Conservation (phyloP, 2,888 invertebrate species). For the Campoplex nolae region DNA sequence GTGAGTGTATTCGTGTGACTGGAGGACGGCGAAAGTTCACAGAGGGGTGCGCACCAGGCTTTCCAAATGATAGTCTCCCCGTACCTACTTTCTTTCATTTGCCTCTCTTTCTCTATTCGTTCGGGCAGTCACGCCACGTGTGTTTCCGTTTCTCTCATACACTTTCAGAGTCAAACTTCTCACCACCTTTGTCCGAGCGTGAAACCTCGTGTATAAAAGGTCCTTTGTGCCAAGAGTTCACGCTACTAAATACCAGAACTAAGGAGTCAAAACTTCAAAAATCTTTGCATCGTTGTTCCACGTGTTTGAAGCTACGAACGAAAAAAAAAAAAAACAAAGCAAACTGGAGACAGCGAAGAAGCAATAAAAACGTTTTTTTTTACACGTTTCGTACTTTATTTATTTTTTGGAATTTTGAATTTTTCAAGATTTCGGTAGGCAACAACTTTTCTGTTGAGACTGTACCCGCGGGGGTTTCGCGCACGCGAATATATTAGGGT, state of each 20-base stretch:
- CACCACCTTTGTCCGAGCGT: conserved; percentile 48
- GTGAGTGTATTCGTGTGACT: conserved; percentile 45
- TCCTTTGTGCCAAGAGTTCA: conserved; percentile 30
- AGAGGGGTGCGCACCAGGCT: conserved; percentile 60
- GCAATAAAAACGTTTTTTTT: neutral
- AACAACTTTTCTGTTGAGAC: conserved; percentile 68
- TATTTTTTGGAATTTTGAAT: neutral
- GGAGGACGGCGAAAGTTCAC: conserved; percentile 56
- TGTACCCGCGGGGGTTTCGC: conserved; percentile 76
- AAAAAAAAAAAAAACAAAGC: neutral
- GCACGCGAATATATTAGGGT: conserved; percentile 81
- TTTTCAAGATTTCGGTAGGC: neutral
- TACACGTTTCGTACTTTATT: neutral
- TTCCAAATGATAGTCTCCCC: conserved; percentile 43
- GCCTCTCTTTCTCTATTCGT: neutral
- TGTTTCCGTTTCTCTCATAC: conserved; percentile 29
- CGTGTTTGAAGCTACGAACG: neutral
- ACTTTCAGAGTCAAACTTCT: conserved; percentile 38
- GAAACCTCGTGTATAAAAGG: conserved; percentile 40
- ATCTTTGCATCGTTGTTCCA: neutral
- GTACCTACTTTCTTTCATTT: conserved; percentile 17
- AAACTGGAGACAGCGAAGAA: neutral
- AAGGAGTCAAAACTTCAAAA: conserved; percentile 4
- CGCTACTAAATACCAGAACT: conserved; percentile 25
- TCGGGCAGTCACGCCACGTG: conserved; percentile 12